Conservation (phyloP, 92 coral and sea anemone species). For the Ricordea florida region DNA sequence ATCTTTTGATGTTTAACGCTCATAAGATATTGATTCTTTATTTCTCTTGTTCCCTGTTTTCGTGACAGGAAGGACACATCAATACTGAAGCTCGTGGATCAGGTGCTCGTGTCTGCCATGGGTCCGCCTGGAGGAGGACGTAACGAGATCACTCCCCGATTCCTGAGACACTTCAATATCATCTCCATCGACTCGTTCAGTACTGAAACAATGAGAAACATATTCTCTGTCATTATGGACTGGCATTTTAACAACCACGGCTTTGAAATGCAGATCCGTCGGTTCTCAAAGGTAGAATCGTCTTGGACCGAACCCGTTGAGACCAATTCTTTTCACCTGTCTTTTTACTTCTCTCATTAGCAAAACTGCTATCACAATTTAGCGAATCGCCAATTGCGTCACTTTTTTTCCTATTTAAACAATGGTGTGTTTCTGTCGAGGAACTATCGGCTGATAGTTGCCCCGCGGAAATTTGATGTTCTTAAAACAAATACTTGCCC, state of each 20-base stretch:
- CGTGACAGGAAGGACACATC: slow-evolving; percentile 90
- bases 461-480: too few relatives aligned
- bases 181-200: slow-evolving; percentile 94
- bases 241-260: slow-evolving; percentile 98
- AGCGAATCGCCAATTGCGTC: too few relatives aligned
- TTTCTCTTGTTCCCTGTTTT: not conserved
- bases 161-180: slow-evolving; percentile 92
- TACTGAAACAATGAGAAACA: slow-evolving; percentile 88
- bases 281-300: slow-evolving; percentile 84
- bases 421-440: too few relatives aligned
- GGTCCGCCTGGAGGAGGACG: slow-evolving; percentile 99
- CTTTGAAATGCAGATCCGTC: slow-evolving; percentile 91
- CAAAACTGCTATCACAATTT: too few relatives aligned
- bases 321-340: not conserved
- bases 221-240: slow-evolving; percentile 96
- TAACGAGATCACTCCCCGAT: slow-evolving; percentile 91
- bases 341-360: too few relatives aligned
- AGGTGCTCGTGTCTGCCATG: slow-evolving; percentile 91
- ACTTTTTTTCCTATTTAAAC: too few relatives aligned
- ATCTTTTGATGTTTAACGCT: too few relatives aligned
- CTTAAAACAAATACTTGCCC: too few relatives aligned
- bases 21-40: too few relatives aligned
- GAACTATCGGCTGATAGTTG: too few relatives aligned
- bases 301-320: not conserved
- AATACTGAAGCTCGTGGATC: slow-evolving; percentile 78